A percentile compares a stretch with the other conserved stretches of the same genome.
phyloP scores from a whole-genome alignment of 2,888 invertebrate genomes.

The Eugnorisma glareosa region DNA sequence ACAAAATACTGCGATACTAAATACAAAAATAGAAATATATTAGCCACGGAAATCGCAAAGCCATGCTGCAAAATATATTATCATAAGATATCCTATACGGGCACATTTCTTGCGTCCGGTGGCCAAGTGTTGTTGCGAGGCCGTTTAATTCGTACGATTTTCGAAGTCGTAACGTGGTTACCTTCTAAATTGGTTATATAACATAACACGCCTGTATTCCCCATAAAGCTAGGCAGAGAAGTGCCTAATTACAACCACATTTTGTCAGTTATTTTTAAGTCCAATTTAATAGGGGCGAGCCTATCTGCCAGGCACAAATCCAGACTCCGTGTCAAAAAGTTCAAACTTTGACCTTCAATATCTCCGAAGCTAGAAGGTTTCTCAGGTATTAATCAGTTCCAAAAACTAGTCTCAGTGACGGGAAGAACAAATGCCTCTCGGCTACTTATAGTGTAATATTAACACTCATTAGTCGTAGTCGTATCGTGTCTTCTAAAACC shows the following conservation, averaged over 20 bases:
- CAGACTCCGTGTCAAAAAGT: too few relatives aligned
- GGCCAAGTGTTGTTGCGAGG: slow-evolving; percentile 68
- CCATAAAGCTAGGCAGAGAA: neutral
- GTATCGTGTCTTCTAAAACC: slow-evolving; percentile 71
- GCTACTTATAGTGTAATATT: too few relatives aligned
- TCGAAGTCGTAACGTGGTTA: neutral
- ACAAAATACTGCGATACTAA: slow-evolving; percentile 42
- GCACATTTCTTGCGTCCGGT: slow-evolving; percentile 82
- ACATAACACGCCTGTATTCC: too few relatives aligned
- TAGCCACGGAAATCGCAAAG: slow-evolving; percentile 78
- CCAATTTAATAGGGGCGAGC: neutral
- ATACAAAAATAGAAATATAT: slow-evolving; percentile 75
- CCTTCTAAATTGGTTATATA: neutral
- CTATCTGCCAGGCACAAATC: neutral
- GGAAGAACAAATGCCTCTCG: too few relatives aligned
- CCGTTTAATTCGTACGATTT: slow-evolving; percentile 69
- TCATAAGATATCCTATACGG: slow-evolving; percentile 83
- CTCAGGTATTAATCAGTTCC: too few relatives aligned
- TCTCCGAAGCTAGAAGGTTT: too few relatives aligned
- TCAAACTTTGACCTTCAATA: too few relatives aligned
- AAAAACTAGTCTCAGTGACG: too few relatives aligned
- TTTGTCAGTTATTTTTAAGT: neutral
- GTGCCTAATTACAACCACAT: neutral
- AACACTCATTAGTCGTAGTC: slow-evolving; percentile 24
- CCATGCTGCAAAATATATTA: slow-evolving; percentile 81